Base-by-base conservation (phyloP, 2,113 vertebrate genomes). In the Elephas maximus region DNA sequence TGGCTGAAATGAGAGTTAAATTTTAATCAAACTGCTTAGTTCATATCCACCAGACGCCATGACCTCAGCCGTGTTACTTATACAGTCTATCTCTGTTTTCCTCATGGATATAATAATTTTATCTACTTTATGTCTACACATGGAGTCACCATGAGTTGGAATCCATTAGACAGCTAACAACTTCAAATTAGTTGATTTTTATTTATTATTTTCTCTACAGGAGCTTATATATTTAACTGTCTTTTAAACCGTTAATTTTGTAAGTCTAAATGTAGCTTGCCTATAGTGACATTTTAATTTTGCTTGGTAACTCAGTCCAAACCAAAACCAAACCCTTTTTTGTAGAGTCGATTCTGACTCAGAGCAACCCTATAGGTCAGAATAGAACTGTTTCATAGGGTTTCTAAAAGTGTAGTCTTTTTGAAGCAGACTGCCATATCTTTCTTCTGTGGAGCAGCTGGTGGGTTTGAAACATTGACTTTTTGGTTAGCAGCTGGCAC, bases 261-360 rank as follows among this genome's bases (percentile, higher is more conserved):
- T 17, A 53, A 89, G 44, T 74, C 8, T 91, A 85, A 69, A 78
- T 83, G 11, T 65, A 94, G 57, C 24, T 76, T 88, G 23, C 6
- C n/a, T 94, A 65, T 9, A 73, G 44, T 85, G 86, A 69, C 33
- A 86, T 3, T 73, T 81, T 71, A 89, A 71, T 89, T 97, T 91
- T 91, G 0, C 4, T 93, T 78, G 9, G 33, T 51, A 71, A 86
- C 37, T 90, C 15, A 69, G 17, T 62, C 53, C 15, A 57, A 57
- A 57, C 53, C 11, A 57, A 12, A 57, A 57, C 8, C 8, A 57
- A 57, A 57, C 53, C 53, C 53, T 15, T 57, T 57, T 3, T 14
- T 12, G 8, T 57, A 12, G 53, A 17, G 53, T 17, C 15, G 53
- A 57, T 57, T 57, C 53, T 12, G 53, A 57, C 53, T 17, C 11